Percentiles rank a stretch among this genome's conserved stretches.
phyloP scores from a whole-genome alignment of 1,140 invertebrate genomes.

The Kradibia gibbosae region DNA sequence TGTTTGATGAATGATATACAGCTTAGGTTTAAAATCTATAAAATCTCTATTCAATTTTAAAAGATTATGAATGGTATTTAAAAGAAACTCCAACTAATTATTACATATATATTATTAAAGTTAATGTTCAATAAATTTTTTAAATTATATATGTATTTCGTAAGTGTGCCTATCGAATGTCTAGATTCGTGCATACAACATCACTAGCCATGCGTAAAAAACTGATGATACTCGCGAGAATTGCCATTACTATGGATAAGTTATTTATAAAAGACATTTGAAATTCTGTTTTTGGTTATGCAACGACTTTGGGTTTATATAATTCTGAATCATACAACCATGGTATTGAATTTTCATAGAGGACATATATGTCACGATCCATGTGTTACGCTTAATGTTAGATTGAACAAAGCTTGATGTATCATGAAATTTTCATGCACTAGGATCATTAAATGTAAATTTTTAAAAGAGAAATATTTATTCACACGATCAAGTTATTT shows the following conservation, averaged over 20 bases:
- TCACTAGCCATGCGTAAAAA: neutral
- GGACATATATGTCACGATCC: neutral
- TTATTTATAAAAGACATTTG: conserved; percentile 12
- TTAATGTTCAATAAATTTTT: neutral
- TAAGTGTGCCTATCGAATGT: neutral
- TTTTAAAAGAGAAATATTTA: neutral
- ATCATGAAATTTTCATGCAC: conserved; percentile 19
- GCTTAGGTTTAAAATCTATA: conserved; percentile 29
- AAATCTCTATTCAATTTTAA: neutral
- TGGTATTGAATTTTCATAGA: conserved; percentile 1
- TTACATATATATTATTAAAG: neutral
- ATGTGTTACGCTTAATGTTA: conserved; percentile 20
- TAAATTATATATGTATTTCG: neutral
- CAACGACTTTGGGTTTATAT: neutral
- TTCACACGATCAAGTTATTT: neutral
- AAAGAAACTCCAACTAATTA: neutral
- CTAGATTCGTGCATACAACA: neutral
- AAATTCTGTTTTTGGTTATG: conserved; percentile 8
- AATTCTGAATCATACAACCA: neutral
- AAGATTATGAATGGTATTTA: neutral
- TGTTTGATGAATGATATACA: conserved; percentile 43
- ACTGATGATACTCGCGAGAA: conserved; percentile 17
- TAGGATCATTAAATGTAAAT: neutral
- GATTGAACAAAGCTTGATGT: conserved; percentile 25
- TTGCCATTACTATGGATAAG: neutral